Evolutionary conservation across 2,888 invertebrate species (phyloP).

Genomic region (Sabellastarte sp.): DNA sequence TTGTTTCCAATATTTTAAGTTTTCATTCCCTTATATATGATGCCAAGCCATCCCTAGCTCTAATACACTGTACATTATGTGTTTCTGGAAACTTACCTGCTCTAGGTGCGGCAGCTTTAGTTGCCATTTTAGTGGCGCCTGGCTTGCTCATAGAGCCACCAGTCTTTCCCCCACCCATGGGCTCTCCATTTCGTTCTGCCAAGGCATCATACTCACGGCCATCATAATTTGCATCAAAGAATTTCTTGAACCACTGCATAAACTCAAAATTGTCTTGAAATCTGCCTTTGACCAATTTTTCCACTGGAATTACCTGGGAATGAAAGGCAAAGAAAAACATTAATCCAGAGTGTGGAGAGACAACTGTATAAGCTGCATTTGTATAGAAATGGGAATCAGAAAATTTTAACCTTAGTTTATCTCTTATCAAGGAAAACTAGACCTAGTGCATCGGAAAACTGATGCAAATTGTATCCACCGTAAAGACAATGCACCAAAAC

Average conservation of each 20-base stretch:
- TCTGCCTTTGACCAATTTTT: slow-evolving; percentile 96
- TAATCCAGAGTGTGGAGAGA: no score
- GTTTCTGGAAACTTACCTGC: not conserved
- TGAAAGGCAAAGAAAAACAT: no score
- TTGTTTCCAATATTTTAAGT: no score
- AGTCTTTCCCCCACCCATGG: slow-evolving; percentile 31
- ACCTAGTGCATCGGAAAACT: no score
- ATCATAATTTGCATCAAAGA: slow-evolving; percentile 99
- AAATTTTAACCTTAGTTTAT: no score
- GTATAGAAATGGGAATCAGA: not conserved
- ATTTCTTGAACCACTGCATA: slow-evolving; percentile 99
- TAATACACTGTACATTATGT: no score
- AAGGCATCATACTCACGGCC: slow-evolving; percentile 93
- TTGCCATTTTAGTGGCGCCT: not conserved
- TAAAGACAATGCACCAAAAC: no score
- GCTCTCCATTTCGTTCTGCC: slow-evolving; percentile 79
- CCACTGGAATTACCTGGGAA: slow-evolving; percentile 95
- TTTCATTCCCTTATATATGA: no score
- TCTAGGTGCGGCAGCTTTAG: not conserved
- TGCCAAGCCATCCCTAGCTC: no score
- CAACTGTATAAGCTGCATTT: not conserved
- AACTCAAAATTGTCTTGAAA: slow-evolving; percentile 99
- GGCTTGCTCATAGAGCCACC: not conserved
- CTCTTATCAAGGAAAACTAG: no score
- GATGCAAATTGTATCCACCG: no score